Evolutionary conservation across 2,888 invertebrate species (phyloP).

Genomic region (Drosophila fulvimacula): DNA sequence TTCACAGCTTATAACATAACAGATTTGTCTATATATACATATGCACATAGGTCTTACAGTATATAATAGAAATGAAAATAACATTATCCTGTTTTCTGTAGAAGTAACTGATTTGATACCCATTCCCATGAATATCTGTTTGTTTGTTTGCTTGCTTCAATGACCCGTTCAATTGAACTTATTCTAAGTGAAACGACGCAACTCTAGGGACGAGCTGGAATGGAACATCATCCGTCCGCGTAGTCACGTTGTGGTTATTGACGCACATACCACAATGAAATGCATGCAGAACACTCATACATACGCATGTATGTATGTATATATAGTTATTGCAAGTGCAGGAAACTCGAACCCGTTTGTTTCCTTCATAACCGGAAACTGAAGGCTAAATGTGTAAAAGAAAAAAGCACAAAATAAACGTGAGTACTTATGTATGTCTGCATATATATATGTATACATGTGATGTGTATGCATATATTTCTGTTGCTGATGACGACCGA

Average conservation of each 20-base stretch:
- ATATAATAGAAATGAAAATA: not conserved
- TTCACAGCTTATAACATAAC: not conserved
- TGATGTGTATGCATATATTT: conserved; percentile 3
- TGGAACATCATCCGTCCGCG: conserved; percentile 17
- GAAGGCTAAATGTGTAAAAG: conserved; percentile 75
- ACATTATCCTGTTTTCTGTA: too few relatives aligned
- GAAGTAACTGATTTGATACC: not conserved
- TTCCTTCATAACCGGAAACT: conserved; percentile 81
- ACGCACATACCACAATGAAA: conserved; percentile 74
- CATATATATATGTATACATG: not conserved
- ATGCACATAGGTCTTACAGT: not conserved
- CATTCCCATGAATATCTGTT: not conserved
- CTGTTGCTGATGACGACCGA: conserved; percentile 38
- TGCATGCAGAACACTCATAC: conserved; percentile 31
- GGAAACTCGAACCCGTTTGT: conserved; percentile 72
- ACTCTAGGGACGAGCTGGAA: conserved; percentile 11
- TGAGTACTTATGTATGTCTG: conserved; percentile 18
- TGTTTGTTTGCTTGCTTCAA: not conserved
- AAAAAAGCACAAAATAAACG: conserved; percentile 57
- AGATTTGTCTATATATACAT: not conserved
- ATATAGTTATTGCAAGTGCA: conserved; percentile 55
- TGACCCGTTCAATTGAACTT: conserved; percentile 10
- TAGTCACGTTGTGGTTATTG: conserved; percentile 55
- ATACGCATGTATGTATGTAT: conserved; percentile 6
- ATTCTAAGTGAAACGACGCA: not conserved